Evolutionary conservation across 2,888 invertebrate species (phyloP).

Genomic region (Luffia ferchaultella): DNA sequence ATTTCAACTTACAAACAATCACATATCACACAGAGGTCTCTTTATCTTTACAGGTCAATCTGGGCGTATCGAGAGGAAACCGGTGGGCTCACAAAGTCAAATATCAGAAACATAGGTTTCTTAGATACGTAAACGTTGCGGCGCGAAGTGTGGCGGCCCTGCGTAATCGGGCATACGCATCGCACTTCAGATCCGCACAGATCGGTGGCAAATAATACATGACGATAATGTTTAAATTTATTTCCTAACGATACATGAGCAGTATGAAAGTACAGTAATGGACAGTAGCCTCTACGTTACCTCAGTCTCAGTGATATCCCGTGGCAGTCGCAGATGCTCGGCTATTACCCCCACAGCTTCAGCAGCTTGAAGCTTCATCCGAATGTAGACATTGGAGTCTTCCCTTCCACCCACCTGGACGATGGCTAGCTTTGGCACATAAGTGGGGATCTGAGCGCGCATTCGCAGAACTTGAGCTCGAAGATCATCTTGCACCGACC

Average conservation of each 20-base stretch:
- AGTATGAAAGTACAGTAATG: too few relatives aligned
- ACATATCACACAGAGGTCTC: not conserved
- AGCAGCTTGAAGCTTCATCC: constrained; percentile 94
- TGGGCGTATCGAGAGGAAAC: too few relatives aligned
- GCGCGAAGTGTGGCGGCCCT: too few relatives aligned
- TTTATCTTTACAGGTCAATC: not conserved
- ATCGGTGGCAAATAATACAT: too few relatives aligned
- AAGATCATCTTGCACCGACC: constrained; percentile 76
- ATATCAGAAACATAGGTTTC: too few relatives aligned
- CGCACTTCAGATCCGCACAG: too few relatives aligned
- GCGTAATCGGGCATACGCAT: too few relatives aligned
- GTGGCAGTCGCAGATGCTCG: constrained; percentile 80
- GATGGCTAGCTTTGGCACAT: constrained; percentile 84
- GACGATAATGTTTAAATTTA: too few relatives aligned
- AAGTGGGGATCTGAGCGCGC: constrained; percentile 64
- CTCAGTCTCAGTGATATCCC: constrained; percentile 81
- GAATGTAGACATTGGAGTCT: constrained; percentile 98
- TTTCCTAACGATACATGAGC: too few relatives aligned
- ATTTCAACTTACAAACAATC: not conserved
- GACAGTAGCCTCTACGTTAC: too few relatives aligned
- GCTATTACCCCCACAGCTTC: constrained; percentile 88
- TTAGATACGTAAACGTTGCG: too few relatives aligned
- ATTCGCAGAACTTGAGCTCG: constrained; percentile 70
- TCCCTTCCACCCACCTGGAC: constrained; percentile 96
- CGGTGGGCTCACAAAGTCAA: too few relatives aligned